Evolutionary conservation across 2,797 vertebrate species (phyloP), one percentile per base, ranked within the genome.

Genomic region (Acomys russatus): DNA sequence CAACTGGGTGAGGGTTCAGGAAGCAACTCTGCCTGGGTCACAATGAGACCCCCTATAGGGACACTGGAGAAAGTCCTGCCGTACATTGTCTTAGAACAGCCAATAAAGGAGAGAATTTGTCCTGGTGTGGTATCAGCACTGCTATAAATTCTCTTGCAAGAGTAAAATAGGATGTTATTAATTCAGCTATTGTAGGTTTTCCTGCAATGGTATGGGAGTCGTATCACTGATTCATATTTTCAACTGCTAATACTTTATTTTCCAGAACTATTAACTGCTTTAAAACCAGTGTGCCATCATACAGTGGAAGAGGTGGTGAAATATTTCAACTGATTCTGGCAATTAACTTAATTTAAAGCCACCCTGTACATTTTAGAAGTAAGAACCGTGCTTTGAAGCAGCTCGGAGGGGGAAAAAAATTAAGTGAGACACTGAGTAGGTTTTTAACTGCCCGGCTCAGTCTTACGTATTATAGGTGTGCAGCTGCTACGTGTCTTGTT

Each of bases 151-250:
- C 97, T 97, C 94, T 80, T 84, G 84, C 97, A 97, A 95, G 98
- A 98, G 98, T 98, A 98, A 98, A 98, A 96, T 95, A 96, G 86
- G 92, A 95, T 96, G 90, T 93, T 98, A 98, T 98, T 98, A 98
- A 98, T 98, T 98, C 97, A 97, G 88, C 97, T 97, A 87, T 98
- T 98, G 98, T 98, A 91, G 94, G 97, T 98, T 97, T 96, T 98
- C 98, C 94, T 97, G 97, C 98, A 95, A 97, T 96, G 95, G 87
- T 98, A 97, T 98, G 98, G 71, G 9, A 98, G 95, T 96, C 97
- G 94, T 97, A 97, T 68, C 94, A 98, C 97, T 98, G 98, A 98
- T 98, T 98, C 97, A 98, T 98, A 97, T 98, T 98, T 98, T 98
- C 97, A 94, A 83, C 70, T 89, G 88, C 95, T 96, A 98, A 98